phyloP scores from a whole-genome alignment of 2,797 vertebrate genomes.

The Notolepis coatsorum region DNA sequence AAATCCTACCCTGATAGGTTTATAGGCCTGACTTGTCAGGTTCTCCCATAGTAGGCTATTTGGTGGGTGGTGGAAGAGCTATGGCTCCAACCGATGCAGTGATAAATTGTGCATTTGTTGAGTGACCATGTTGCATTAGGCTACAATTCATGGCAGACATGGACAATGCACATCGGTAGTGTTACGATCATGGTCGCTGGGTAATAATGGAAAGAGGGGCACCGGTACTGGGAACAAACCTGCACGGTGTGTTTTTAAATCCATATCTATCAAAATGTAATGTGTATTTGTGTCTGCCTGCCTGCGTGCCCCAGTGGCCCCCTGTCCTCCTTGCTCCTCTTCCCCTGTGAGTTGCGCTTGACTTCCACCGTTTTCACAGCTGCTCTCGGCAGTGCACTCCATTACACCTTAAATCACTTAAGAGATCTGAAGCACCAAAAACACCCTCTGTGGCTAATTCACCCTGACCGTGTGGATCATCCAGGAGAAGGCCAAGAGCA shows the following conservation, averaged over 20 bases:
- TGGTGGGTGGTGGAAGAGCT: constrained; percentile 67
- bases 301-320: constrained; percentile 45
- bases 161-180: constrained; percentile 35
- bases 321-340: constrained; percentile 56
- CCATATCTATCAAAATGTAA: constrained; percentile 45
- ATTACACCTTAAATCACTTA: constrained; percentile 84
- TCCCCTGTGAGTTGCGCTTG: constrained; percentile 77
- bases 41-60: constrained; percentile 55
- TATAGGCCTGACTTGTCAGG: constrained; percentile 68
- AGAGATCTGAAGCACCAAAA: constrained; percentile 79
- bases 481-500: constrained; percentile 52
- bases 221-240: neutral
- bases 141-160: constrained; percentile 10
- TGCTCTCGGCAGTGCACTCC: constrained; percentile 78
- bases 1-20: constrained; percentile 69
- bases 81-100: constrained; percentile 34
- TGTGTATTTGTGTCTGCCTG: constrained; percentile 55
- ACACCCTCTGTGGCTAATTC: constrained; percentile 74
- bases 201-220: neutral
- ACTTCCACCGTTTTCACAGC: constrained; percentile 79
- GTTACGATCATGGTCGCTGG: too few species aligned
- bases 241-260: neutral
- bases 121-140: constrained; percentile 31
- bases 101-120: constrained; percentile 62
- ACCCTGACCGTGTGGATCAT: constrained; percentile 69